Evolutionary conservation across 2,797 vertebrate genomes (phyloP), one percentile per base, ranked within the genome.

Genomic region (Helarctos malayanus): DNA sequence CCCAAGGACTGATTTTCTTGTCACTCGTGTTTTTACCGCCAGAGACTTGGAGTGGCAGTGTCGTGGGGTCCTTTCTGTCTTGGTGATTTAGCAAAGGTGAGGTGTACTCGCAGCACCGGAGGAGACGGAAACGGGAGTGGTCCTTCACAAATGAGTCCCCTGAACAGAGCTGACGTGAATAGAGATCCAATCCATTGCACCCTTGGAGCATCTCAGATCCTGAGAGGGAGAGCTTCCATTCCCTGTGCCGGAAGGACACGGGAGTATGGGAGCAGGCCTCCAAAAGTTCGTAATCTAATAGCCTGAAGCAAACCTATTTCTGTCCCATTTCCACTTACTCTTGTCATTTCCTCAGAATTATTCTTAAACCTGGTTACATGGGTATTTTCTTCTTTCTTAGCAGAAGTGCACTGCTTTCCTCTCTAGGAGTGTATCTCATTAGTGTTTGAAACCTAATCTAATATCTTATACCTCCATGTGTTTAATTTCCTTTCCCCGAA

Each of bases 261-360:
- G 69, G 56, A 41, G 27, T 23, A 32, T 27, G 94, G 96, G 49
- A 92, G 32, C 92, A 97, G 80, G 85, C n/a, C 88, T 94, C 91
- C 94, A 83, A 97, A 95, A 96, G 54, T 93, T 89, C 94, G 2
- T 96, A 92, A 96, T 89, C 89, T 94, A 96, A 97, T 97, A 93
- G 57, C 54, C 81, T 91, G 92, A 89, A 86, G 82, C 96, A 98
- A 96, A 96, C 78, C 49, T 57, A 11, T 89, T 91, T 96, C 49
- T 92, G 57, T 27, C 23, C 35, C 54, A 95, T 97, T 97, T 96
- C 87, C 90, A n/a, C 94, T 95, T 97, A 92, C 69, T 95, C 84
- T 95, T 92, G 96, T 92, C 87, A 96, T 97, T 98, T 98, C 94
- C 97, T 98, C 61, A 89, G 75, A 98, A 97, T 97, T 96, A 95